Base-by-base conservation (phyloP, 2,113 vertebrate species). In the Anhinga anhinga region DNA sequence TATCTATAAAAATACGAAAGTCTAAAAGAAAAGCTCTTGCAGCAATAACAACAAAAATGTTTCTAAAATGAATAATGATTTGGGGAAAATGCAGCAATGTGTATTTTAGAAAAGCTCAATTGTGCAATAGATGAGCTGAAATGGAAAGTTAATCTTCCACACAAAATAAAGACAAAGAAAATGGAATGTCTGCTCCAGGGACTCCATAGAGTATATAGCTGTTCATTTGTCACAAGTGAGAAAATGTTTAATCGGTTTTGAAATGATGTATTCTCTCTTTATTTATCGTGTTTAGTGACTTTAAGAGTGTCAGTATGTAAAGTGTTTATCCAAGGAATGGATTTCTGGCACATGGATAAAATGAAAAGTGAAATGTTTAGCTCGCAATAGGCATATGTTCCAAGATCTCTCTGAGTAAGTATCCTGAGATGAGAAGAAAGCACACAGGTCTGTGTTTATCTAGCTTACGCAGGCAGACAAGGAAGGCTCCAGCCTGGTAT, bases 401-500 rank as follows among this genome's bases (percentile, higher is more conserved):
- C 98, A 98, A 96, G 96, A 96, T 97, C 95, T 91, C 94, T 97
- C 94, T 95, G 96, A 98, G 95, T 98, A 98, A 98, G 97, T 97
- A 95, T 97, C 96, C 90, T 77, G 94, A 98, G 97, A 98, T 98
- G 97, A 98, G 97, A 97, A 97, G 97, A 96, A 96, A 96, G 97
- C 97, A 98, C 94, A 91, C 97, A 98, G 98, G 97, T 98, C 98
- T 98, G 90, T 99, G 98, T 99, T 99, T 99, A 99, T 99, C 98
- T 98, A 99, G 98, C 98, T 94, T 79, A 94, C 94, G 96, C 97
- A 98, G 98, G 98, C 98, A 98, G 98, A 98, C 98, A 98, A 98
- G 97, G 94, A 97, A 97, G 99, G 98, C 99, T 99, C 99, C 98
- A 99, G 98, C 95, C 98, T 99, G 98, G 98, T 98, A 98, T 99